A percentile compares a stretch with the other conserved stretches of the same genome.
These are phyloP conservation scores for Leptodactylus fallax DNA, from an alignment of 2,797 vertebrate genomes.

Conservation along the genomic window DNA sequence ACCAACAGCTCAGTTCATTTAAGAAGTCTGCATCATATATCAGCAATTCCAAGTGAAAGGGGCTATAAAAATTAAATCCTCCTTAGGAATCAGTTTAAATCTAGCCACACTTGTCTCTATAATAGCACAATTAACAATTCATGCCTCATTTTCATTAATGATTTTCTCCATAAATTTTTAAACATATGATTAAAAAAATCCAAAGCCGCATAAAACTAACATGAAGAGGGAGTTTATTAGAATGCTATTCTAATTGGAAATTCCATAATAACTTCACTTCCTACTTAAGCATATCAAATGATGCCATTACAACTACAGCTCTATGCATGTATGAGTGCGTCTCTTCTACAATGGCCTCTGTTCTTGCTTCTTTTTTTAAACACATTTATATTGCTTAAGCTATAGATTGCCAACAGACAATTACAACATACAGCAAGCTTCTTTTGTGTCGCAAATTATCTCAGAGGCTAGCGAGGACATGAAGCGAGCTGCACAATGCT, in stretches of 20 bases:
- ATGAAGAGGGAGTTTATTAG: constrained; percentile 82
- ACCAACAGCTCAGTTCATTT: constrained; percentile 67
- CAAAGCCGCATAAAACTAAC: constrained; percentile 87
- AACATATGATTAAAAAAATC: constrained; percentile 88
- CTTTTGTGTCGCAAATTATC: constrained; percentile 87
- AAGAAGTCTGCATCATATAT: constrained; percentile 75
- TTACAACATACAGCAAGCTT: constrained; percentile 73
- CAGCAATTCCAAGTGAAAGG: constrained; percentile 74
- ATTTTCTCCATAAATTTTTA: constrained; percentile 87
- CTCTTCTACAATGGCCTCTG: background rate
- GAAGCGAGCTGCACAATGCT: constrained; percentile 82
- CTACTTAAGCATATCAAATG: constrained; percentile 73
- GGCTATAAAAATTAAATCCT: constrained; percentile 77
- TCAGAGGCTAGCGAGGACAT: constrained; percentile 73
- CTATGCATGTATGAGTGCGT: constrained; percentile 15
- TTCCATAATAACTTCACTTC: constrained; percentile 73
- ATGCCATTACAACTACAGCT: constrained; percentile 7
- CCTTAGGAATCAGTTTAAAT: constrained; percentile 78
- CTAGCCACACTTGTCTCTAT: constrained; percentile 77
- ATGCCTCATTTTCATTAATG: constrained; percentile 88
- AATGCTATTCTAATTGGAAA: constrained; percentile 86
- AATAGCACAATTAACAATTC: constrained; percentile 85
- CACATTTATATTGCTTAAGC: constrained; percentile 72
- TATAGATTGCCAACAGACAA: constrained; percentile 84
- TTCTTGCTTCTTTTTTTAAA: constrained; percentile 63